phyloP scores from a whole-genome alignment of 2,888 invertebrate genomes.

The Brachypalpus laphriformis region DNA sequence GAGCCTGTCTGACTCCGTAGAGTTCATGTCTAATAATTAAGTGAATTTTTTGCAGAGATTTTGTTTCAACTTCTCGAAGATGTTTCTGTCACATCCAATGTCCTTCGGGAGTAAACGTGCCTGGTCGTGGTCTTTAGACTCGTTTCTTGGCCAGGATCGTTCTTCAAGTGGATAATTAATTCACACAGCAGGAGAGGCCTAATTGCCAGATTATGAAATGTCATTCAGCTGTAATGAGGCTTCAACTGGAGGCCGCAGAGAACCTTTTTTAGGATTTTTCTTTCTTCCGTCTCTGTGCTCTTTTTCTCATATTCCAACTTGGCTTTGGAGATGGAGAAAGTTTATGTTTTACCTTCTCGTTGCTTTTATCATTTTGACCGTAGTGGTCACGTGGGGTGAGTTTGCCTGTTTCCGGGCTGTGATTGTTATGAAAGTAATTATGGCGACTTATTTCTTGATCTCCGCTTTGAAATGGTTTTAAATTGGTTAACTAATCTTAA shows the following conservation, averaged over 20 bases:
- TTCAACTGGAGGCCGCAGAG: slow-evolving; percentile 51
- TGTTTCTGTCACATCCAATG: slow-evolving; percentile 56
- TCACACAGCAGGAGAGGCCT: slow-evolving; percentile 70
- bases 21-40: slow-evolving; percentile 61
- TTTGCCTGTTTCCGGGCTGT: slow-evolving; percentile 37
- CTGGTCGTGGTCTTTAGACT: background rate
- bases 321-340: slow-evolving; percentile 15
- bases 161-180: slow-evolving; percentile 71
- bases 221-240: slow-evolving; percentile 67
- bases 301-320: slow-evolving; percentile 5
- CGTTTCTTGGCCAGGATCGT: slow-evolving; percentile 25
- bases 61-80: background rate
- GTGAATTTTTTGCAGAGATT: slow-evolving; percentile 15
- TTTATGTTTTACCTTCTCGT: slow-evolving; percentile 14
- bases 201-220: slow-evolving; percentile 73
- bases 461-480: slow-evolving; percentile 40
- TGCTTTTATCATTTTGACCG: slow-evolving; percentile 11
- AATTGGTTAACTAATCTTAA: slow-evolving; percentile 25
- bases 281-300: background rate
- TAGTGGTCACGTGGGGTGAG: background rate
- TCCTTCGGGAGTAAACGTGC: slow-evolving; percentile 12
- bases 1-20: background rate
- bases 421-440: slow-evolving; percentile 66
- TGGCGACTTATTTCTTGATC: slow-evolving; percentile 54
- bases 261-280: slow-evolving; percentile 40